Percentiles rank a stretch among this genome's conserved stretches.
Evolutionary conservation across 2,113 vertebrate species (phyloP).

Genomic region (Trematomus loennbergii): DNA sequence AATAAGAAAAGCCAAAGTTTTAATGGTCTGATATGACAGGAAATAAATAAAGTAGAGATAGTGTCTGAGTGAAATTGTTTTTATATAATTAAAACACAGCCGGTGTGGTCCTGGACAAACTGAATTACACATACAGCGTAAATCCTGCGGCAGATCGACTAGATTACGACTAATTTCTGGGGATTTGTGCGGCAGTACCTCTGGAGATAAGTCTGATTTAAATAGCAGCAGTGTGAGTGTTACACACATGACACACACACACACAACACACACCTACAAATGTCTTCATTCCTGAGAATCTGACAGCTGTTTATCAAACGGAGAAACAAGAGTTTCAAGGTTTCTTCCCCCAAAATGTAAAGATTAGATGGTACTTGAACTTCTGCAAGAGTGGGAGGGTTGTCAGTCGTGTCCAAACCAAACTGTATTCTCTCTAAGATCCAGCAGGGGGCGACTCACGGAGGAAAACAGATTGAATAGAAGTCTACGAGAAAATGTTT

Average conservation of each 20-base stretch:
- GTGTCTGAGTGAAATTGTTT: constrained; percentile 49
- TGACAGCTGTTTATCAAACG: background rate
- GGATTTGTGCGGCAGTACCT: constrained; percentile 48
- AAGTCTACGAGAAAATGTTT: no score
- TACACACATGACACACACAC: no score
- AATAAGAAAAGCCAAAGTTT: constrained; percentile 24
- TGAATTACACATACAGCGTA: constrained; percentile 38
- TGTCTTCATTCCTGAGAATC: background rate
- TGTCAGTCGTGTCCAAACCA: no score
- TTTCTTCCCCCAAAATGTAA: no score
- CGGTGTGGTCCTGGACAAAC: constrained; percentile 43
- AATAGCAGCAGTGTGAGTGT: constrained; percentile 41
- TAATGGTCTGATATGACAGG: constrained; percentile 26
- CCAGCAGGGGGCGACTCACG: no score
- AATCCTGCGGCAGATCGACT: constrained; percentile 52
- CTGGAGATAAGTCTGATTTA: constrained; percentile 60
- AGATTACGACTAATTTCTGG: constrained; percentile 56
- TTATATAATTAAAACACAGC: constrained; percentile 54
- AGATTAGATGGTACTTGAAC: no score
- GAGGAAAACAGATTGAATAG: no score
- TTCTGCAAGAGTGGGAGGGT: no score
- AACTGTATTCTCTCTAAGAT: no score
- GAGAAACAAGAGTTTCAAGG: no score
- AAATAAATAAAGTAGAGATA: constrained; percentile 49
- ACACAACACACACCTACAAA: background rate